Percentiles rank a stretch among this genome's conserved stretches.
Conservation (phyloP, 2,113 vertebrate species). For the Pangasianodon hypophthalmus region DNA sequence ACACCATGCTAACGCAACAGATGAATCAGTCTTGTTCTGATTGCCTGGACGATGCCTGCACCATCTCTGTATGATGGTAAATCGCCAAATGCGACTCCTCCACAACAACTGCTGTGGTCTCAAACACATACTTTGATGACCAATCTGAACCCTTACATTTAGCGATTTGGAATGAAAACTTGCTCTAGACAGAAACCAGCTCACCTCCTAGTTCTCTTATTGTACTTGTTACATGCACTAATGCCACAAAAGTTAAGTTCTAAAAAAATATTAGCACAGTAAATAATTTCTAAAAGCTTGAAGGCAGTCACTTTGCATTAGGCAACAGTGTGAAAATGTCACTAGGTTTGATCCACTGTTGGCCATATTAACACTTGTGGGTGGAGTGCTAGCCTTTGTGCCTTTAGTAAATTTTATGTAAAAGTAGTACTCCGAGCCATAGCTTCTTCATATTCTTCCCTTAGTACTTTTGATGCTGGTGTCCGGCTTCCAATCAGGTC, state of each 20-base stretch:
- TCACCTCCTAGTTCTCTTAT: too few species aligned
- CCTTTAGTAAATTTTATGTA: too few species aligned
- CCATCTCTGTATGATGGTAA: background rate
- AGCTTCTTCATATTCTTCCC: background rate
- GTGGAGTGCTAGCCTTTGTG: background rate
- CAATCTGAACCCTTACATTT: background rate
- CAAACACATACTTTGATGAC: background rate
- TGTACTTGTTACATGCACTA: background rate
- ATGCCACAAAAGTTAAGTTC: background rate
- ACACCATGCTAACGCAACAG: slow-evolving; percentile 18
- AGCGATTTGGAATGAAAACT: background rate
- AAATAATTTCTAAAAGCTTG: background rate
- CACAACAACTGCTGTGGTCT: slow-evolving; percentile 31
- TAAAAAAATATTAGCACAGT: background rate
- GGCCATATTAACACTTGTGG: background rate
- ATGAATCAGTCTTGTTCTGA: slow-evolving; percentile 23
- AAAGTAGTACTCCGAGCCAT: background rate
- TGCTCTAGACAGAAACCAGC: background rate
- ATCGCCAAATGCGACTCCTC: slow-evolving; percentile 5
- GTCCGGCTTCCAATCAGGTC: background rate
- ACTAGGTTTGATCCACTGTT: background rate
- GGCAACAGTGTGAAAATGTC: background rate
- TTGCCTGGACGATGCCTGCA: background rate
- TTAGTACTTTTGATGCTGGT: background rate
- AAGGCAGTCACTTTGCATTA: too few species aligned